These are phyloP conservation scores for Schizopygopsis malacanthus DNA, from an alignment of 2,797 vertebrate species.

Conservation along the genomic window DNA sequence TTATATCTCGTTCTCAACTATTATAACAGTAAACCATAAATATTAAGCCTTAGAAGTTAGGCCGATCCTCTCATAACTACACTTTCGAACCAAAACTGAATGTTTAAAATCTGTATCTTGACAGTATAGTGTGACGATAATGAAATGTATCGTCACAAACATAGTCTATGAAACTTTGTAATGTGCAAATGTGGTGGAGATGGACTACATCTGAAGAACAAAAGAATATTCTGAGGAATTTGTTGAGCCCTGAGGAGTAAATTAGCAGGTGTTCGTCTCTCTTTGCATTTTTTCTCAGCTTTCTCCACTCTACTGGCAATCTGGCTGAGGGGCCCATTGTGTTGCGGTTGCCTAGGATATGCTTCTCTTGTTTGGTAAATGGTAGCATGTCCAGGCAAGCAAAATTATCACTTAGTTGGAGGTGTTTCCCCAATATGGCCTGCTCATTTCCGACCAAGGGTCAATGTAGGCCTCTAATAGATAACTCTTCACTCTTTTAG, in stretches of 20 bases:
- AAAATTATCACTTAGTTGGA: conserved; percentile 64
- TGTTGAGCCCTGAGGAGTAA: conserved; percentile 68
- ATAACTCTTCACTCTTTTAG: conserved; percentile 21
- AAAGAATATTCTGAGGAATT: conserved; percentile 68
- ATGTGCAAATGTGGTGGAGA: background rate
- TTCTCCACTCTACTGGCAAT: conserved; percentile 62
- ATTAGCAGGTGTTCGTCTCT: conserved; percentile 71
- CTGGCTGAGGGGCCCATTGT: conserved; percentile 57
- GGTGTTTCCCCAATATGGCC: conserved; percentile 55
- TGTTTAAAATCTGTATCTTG: background rate
- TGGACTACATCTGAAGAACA: conserved; percentile 50
- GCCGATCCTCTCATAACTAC: background rate
- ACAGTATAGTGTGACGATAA: background rate
- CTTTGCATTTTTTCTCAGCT: conserved; percentile 42
- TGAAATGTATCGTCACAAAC: background rate
- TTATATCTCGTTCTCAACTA: background rate
- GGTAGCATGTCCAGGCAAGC: conserved; percentile 73
- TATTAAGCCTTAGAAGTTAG: background rate
- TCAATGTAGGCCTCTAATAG: conserved; percentile 33
- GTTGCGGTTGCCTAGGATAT: conserved; percentile 70
- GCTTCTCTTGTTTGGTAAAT: conserved; percentile 70
- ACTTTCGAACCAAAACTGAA: background rate
- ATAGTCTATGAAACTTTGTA: background rate
- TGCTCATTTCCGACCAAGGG: conserved; percentile 34
- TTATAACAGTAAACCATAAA: background rate